phyloP scores from a whole-genome alignment of 1,140 invertebrate species.

The Globodera ellingtonae region DNA sequence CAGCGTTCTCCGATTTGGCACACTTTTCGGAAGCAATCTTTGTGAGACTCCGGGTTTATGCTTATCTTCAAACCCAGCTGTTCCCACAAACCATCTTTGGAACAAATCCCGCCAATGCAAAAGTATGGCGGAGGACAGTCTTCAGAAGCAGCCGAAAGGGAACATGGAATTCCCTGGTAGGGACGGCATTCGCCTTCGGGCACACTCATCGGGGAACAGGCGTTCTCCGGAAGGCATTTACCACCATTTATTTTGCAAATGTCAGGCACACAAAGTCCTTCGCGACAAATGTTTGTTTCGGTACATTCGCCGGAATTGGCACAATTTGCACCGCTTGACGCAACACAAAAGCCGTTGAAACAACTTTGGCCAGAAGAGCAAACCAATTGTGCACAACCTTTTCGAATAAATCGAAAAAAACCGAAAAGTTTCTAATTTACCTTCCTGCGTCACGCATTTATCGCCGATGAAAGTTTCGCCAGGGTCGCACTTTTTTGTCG shows the following conservation, averaged over 20 bases:
- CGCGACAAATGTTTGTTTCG: slow-evolving; percentile 36
- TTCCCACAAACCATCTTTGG: slow-evolving; percentile 45
- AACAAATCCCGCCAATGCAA: slow-evolving; percentile 56
- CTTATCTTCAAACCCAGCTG: background rate
- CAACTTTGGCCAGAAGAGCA: slow-evolving; percentile 52
- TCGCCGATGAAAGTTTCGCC: slow-evolving; percentile 36
- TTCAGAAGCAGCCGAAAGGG: slow-evolving; percentile 32
- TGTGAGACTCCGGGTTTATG: background rate
- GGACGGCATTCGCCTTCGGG: slow-evolving; percentile 56
- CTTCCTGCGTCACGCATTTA: slow-evolving; percentile 53
- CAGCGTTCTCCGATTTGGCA: slow-evolving; percentile 63
- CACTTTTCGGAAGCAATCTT: slow-evolving; percentile 59
- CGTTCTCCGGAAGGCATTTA: slow-evolving; percentile 48
- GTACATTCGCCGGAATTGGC: slow-evolving; percentile 34
- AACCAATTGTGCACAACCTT: slow-evolving; percentile 55
- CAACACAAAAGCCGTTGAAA: slow-evolving; percentile 55
- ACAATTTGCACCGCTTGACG: slow-evolving; percentile 26
- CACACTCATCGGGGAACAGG: slow-evolving; percentile 35
- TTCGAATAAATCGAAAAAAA: slow-evolving; percentile 17
- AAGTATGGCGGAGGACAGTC: slow-evolving; percentile 50
- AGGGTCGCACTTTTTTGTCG: slow-evolving; percentile 43
- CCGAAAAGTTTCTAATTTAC: slow-evolving; percentile 25
- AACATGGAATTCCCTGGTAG: slow-evolving; percentile 36
- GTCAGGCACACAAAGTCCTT: slow-evolving; percentile 39
- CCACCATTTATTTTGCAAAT: slow-evolving; percentile 32